phyloP scores from a whole-genome alignment of 2,797 vertebrate species.

The Sebastes melanostomus region DNA sequence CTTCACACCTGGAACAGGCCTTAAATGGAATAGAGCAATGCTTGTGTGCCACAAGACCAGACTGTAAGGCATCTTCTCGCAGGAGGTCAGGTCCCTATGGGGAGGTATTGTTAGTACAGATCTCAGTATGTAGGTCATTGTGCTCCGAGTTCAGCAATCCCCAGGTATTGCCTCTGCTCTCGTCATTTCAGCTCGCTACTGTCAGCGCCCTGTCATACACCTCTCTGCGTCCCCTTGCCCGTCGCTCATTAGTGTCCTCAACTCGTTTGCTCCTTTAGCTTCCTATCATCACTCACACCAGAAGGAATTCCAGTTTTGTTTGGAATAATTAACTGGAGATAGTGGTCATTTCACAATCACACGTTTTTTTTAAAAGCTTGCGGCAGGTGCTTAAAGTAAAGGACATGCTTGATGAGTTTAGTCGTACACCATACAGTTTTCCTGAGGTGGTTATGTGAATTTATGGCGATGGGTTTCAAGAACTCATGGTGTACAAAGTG shows the following conservation, averaged over 20 bases:
- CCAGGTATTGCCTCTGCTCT: background rate
- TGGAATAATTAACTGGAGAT: background rate
- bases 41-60: conserved; percentile 5
- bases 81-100: conserved; percentile 58
- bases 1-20: conserved; percentile 23
- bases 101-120: conserved; percentile 61
- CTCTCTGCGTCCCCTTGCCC: conserved; percentile 16
- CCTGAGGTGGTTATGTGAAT: background rate
- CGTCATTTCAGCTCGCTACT: conserved; percentile 30
- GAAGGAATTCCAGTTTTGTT: conserved; percentile 1
- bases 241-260: conserved; percentile 52
- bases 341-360: background rate
- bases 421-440: background rate
- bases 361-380: background rate
- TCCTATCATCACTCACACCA: conserved; percentile 12
- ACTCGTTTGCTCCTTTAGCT: conserved; percentile 17
- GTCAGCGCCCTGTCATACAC: conserved; percentile 40
- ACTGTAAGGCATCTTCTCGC: conserved; percentile 30
- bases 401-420: background rate
- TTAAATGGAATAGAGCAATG: conserved; percentile 46
- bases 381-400: background rate
- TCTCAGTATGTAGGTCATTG: conserved; percentile 68
- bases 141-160: conserved; percentile 31
- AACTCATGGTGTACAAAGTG: conserved; percentile 8
- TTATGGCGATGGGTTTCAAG: background rate